These are phyloP conservation scores for Lepidocyrtoides sp. DNA, from an alignment of 2,888 invertebrate genomes.

Conservation along the genomic window DNA sequence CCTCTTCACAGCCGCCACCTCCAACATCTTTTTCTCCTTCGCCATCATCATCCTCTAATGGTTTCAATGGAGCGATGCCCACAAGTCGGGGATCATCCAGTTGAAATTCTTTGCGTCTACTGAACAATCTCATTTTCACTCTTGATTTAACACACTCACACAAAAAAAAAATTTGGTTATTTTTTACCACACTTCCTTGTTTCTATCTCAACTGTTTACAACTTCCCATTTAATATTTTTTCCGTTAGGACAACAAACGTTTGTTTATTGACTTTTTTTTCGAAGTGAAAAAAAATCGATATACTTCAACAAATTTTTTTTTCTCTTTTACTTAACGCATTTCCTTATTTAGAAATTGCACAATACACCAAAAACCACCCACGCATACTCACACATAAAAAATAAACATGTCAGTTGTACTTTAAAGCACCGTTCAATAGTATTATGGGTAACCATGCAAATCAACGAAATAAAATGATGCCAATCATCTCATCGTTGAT, in stretches of 20 bases:
- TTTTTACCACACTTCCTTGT: neutral
- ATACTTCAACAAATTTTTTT: neutral
- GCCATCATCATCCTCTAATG: conserved; percentile 69
- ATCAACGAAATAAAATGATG: neutral
- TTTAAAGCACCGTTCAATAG: neutral
- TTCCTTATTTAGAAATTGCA: conserved; percentile 11
- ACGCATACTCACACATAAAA: neutral
- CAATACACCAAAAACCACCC: neutral
- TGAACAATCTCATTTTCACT: conserved; percentile 82
- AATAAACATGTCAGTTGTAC: neutral
- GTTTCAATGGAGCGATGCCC: conserved; percentile 81
- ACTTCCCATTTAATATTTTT: neutral
- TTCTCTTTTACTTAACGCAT: neutral
- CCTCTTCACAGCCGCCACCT: neutral
- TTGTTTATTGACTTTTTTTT: neutral
- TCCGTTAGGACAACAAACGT: too few relatives aligned
- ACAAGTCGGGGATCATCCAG: conserved; percentile 84
- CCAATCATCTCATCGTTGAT: neutral
- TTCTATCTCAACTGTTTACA: neutral
- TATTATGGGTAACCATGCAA: neutral
- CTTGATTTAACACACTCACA: neutral
- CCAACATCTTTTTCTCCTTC: neutral
- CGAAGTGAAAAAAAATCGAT: neutral
- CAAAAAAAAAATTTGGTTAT: neutral
- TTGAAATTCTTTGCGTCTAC: conserved; percentile 81